Conservation (phyloP, 2,113 vertebrate species). For the Campylomormyrus tamandua region DNA sequence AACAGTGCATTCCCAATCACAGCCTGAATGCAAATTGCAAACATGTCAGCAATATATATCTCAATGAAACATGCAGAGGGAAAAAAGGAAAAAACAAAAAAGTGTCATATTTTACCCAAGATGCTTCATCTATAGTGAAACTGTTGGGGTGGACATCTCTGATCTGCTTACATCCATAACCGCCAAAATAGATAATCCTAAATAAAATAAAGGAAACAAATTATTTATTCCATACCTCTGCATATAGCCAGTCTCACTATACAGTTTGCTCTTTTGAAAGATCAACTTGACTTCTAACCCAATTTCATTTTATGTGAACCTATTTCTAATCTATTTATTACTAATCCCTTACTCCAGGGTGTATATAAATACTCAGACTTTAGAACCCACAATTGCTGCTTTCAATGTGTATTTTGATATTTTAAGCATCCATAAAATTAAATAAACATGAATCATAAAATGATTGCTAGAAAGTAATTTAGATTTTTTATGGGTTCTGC, state of each 20-base stretch:
- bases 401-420: not conserved
- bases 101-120: constrained; percentile 69
- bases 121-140: constrained; percentile 85
- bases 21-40: constrained; percentile 30
- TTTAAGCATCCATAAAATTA: not conserved
- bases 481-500: not conserved
- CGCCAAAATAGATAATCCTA: constrained; percentile 85
- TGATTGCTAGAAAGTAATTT: not conserved
- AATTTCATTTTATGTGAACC: not conserved
- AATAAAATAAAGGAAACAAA: constrained; percentile 39
- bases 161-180: constrained; percentile 82
- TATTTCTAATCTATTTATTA: not conserved
- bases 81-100: not conserved
- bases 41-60: too few relatives aligned
- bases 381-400: not conserved
- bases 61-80: not conserved
- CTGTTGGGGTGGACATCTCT: constrained; percentile 63
- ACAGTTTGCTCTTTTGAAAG: not conserved
- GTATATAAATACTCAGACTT: not conserved
- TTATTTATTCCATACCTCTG: not conserved
- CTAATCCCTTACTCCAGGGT: not conserved
- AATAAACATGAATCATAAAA: not conserved
- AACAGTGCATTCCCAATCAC: constrained; percentile 38
- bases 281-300: not conserved
- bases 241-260: not conserved